Percentiles rank a stretch among this genome's conserved stretches.
phyloP scores from a whole-genome alignment of 2,888 invertebrate species.

The Mechanitis messenoides region DNA sequence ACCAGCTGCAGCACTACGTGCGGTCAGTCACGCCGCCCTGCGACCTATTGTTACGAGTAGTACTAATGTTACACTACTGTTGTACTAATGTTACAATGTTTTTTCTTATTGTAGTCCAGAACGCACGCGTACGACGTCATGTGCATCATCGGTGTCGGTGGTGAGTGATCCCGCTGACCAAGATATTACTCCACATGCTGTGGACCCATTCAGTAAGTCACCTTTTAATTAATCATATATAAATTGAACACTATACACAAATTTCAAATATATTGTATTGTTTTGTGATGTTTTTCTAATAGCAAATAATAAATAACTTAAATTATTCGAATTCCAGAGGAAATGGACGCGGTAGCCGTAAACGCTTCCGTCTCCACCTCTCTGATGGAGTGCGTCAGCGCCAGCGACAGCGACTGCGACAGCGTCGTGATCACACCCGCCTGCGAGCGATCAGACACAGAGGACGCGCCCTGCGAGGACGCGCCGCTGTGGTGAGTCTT shows the following conservation, averaged over 20 bases:
- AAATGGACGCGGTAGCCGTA: conserved; percentile 61
- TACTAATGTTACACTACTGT: background rate
- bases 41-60: too few relatives aligned
- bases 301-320: background rate
- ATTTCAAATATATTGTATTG: background rate
- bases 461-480: conserved; percentile 52
- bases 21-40: conserved; percentile 41
- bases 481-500: conserved; percentile 50
- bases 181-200: conserved; percentile 44
- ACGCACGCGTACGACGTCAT: conserved; percentile 60
- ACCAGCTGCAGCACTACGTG: conserved; percentile 80
- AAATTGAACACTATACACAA: background rate
- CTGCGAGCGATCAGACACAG: conserved; percentile 45
- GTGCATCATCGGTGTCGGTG: conserved; percentile 67
- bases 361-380: conserved; percentile 49
- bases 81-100: background rate
- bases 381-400: conserved; percentile 62
- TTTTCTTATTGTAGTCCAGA: conserved; percentile 46
- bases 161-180: conserved; percentile 65
- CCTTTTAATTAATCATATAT: background rate
- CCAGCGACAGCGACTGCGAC: conserved; percentile 63
- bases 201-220: conserved; percentile 68
- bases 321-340: conserved; percentile 44
- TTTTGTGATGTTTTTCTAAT: background rate
- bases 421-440: conserved; percentile 44